These are phyloP conservation scores for Heterohyrax brucei DNA, from an alignment of 2,797 vertebrate species.

Conservation along the genomic window DNA sequence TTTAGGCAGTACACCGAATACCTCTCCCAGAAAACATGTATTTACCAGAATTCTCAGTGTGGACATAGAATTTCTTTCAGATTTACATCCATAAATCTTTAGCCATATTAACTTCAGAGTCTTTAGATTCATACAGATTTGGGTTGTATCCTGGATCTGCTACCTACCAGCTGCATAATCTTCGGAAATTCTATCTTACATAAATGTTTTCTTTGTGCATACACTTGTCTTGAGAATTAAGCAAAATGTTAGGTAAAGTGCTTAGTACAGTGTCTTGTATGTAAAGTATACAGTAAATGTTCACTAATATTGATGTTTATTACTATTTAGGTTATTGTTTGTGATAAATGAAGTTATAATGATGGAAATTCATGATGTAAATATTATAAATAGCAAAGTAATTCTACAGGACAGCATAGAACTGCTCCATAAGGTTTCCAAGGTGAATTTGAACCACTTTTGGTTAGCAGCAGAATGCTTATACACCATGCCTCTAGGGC, in stretches of 20 bases:
- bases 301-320: background rate
- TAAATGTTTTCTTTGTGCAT: background rate
- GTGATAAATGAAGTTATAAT: slow-evolving; percentile 17
- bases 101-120: background rate
- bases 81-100: slow-evolving; percentile 25
- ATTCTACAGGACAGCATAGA: too few relatives aligned
- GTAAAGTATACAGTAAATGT: background rate
- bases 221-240: background rate
- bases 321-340: background rate
- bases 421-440: too few relatives aligned
- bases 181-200: background rate
- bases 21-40: background rate
- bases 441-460: too few relatives aligned
- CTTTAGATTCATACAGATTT: background rate
- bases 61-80: background rate
- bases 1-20: background rate
- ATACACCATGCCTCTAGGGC: too few relatives aligned
- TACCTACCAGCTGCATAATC: background rate
- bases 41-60: slow-evolving; percentile 4
- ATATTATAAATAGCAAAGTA: background rate
- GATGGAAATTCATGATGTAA: background rate
- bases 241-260: background rate
- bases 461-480: too few relatives aligned
- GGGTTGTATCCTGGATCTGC: background rate
- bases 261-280: background rate